These are phyloP conservation scores for Lagopus muta DNA, from an alignment of 2,113 vertebrate genomes.

Conservation along the genomic window DNA sequence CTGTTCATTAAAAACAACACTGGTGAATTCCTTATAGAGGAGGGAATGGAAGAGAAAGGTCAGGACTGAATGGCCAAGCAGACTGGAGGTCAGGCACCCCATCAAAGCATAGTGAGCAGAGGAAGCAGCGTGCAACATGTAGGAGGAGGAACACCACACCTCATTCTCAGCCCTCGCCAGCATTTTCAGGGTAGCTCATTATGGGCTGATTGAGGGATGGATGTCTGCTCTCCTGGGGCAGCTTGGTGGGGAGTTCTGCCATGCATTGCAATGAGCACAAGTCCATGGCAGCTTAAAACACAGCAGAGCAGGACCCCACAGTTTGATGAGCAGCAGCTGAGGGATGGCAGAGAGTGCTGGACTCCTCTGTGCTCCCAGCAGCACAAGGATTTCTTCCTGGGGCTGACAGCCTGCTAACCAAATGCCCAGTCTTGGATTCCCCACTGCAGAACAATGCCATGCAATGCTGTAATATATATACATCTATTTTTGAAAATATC, in stretches of 20 bases:
- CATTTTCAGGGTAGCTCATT: background rate
- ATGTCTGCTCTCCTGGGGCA: too few relatives aligned
- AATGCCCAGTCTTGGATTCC: background rate
- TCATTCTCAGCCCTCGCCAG: background rate
- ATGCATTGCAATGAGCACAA: too few relatives aligned
- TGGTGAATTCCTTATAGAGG: background rate
- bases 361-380: too few relatives aligned
- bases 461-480: background rate
- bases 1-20: background rate
- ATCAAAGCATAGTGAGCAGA: fast-evolving
- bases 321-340: too few relatives aligned
- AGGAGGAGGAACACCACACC: background rate
- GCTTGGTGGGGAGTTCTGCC: too few relatives aligned
- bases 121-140: fast-evolving
- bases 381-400: too few relatives aligned
- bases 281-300: too few relatives aligned
- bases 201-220: background rate
- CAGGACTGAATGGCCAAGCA: background rate
- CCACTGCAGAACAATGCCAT: background rate
- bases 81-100: background rate
- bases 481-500: too few relatives aligned
- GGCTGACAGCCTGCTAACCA: too few relatives aligned
- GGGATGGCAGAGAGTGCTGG: too few relatives aligned
- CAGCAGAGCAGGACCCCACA: too few relatives aligned
- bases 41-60: background rate